Evolutionary conservation across 2,797 vertebrate species (phyloP).

Genomic region (Adelosebastes latens): DNA sequence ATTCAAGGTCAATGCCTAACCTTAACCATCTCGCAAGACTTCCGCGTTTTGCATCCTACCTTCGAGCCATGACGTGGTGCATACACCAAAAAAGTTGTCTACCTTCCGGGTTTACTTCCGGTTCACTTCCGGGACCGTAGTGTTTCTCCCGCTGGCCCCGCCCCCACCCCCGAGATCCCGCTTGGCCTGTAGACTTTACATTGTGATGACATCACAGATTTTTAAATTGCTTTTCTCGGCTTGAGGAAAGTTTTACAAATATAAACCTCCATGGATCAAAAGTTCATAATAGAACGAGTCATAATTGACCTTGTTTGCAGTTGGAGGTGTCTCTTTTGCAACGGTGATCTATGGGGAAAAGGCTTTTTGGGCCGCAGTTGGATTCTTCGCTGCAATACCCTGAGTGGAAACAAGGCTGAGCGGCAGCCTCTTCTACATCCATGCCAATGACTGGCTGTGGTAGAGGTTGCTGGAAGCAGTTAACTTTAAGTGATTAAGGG

Average conservation of each 20-base stretch:
- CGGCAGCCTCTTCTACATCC: too few species aligned
- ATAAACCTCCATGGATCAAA: neutral
- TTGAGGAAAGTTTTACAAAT: neutral
- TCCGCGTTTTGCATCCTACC: too few species aligned
- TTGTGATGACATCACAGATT: neutral
- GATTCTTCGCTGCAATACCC: neutral
- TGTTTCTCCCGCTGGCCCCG: too few species aligned
- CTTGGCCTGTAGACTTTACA: too few species aligned
- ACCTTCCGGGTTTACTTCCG: too few species aligned
- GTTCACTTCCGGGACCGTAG: too few species aligned
- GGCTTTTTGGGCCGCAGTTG: neutral
- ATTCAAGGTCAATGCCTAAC: too few species aligned
- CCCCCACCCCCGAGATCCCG: too few species aligned
- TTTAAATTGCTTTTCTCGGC: neutral
- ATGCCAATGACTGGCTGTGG: neutral
- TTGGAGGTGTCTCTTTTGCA: neutral
- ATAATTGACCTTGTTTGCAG: neutral
- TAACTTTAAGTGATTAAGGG: neutral
- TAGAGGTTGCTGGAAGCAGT: neutral
- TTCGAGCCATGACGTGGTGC: too few species aligned
- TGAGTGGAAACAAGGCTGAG: too few species aligned
- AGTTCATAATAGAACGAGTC: neutral
- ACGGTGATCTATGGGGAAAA: neutral
- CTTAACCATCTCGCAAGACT: too few species aligned
- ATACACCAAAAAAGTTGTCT: too few species aligned